Conservation (phyloP, 2,113 vertebrate genomes). For the Salvator merianae region DNA sequence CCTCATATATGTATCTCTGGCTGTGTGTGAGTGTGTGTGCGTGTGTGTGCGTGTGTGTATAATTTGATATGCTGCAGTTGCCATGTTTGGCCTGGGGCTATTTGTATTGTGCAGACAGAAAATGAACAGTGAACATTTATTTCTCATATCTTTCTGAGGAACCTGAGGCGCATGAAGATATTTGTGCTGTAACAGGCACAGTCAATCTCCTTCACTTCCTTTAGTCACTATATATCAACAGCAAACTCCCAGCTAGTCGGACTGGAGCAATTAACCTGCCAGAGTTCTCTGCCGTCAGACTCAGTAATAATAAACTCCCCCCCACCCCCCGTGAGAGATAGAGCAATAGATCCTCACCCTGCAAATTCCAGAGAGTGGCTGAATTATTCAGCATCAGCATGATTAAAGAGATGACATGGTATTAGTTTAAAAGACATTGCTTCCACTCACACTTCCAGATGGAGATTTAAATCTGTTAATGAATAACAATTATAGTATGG, state of each 20-base stretch:
- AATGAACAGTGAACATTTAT: slow-evolving; percentile 82
- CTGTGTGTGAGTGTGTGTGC: background rate
- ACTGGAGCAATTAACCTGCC: slow-evolving; percentile 83
- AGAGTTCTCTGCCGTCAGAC: slow-evolving; percentile 75
- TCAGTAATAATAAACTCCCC: slow-evolving; percentile 75
- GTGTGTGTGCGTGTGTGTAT: slow-evolving; percentile 46
- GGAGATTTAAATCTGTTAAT: slow-evolving; percentile 73
- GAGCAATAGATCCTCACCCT: slow-evolving; percentile 71
- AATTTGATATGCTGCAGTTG: slow-evolving; percentile 61
- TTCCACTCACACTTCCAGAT: slow-evolving; percentile 17
- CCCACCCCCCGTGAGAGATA: slow-evolving; percentile 60
- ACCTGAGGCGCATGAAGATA: slow-evolving; percentile 81
- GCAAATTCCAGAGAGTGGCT: slow-evolving; percentile 71
- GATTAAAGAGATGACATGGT: slow-evolving; percentile 80
- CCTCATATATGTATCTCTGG: slow-evolving; percentile 41
- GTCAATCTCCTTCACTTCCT: slow-evolving; percentile 78
- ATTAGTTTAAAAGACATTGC: slow-evolving; percentile 76
- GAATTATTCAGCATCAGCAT: slow-evolving; percentile 81
- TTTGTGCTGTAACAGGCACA: slow-evolving; percentile 79
- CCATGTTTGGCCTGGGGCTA: slow-evolving; percentile 76
- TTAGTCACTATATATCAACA: slow-evolving; percentile 78
- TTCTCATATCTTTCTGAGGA: slow-evolving; percentile 81
- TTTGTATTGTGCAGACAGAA: slow-evolving; percentile 83
- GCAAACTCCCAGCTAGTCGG: slow-evolving; percentile 75
- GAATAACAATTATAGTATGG: slow-evolving; percentile 48